Base-by-base conservation (phyloP, 2,113 vertebrate species). In the Lota lota region DNA sequence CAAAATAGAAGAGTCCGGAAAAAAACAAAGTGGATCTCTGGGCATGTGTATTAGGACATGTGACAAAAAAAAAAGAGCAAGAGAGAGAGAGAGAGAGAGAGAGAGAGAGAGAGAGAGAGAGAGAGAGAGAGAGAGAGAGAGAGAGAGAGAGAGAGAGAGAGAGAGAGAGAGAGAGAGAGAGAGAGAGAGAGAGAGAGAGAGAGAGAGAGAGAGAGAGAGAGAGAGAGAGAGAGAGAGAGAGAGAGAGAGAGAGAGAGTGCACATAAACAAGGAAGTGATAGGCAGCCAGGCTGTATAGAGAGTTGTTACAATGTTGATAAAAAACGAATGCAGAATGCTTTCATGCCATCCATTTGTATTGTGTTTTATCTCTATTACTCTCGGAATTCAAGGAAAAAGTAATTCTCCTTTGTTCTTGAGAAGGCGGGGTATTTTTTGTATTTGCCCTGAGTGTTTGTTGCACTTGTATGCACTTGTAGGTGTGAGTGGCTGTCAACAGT, bases 1-100 rank as follows among this genome's bases (percentile, higher is more conserved):
- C 69, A 72, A 78, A 85, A 5, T 24, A 20, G 72, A 73, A 77
- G 72, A 66, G 77, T 75, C 79, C 70, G 67, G 69, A 65, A 75
- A n/a, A 24, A 24, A 69, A 57, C 17, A 61, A 68, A 67, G 50
- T 17, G 64, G 24, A 24, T 24, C 24, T 62, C 16, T 11, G 50
- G n/a, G 57, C 19, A 21, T 58, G 57, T 59, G 19, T 19, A 59
- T 59, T n/a, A 18, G n/a, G n/a, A 2, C 57, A 20, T n/a, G 57
- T 21, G 57, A 59, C 57, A 58, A 12, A 59, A 11, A 57, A 57
- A 17, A 53, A 17, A 57, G 54, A n/a, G 17, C 18, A n/a, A 57
- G 54, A 57, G 54, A 17, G 54, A 57, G 17, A 59, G 57, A 59
- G n/a, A 10, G 57, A 59, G 57, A 59, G 1, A 10, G 57, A 40